phyloP scores from a whole-genome alignment of 2,888 invertebrate genomes.

The Galerucella calmariensis region DNA sequence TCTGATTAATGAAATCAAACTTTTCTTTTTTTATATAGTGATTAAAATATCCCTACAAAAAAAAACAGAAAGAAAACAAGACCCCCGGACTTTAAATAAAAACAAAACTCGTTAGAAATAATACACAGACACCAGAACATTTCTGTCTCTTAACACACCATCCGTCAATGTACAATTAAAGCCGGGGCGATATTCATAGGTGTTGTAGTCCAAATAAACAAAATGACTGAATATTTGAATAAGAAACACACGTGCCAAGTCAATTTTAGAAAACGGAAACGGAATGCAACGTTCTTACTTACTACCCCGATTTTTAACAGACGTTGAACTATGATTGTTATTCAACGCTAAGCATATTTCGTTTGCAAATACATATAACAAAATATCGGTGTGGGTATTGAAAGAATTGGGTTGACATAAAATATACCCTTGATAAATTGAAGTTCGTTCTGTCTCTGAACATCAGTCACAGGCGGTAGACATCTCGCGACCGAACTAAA shows the following conservation, averaged over 20 bases:
- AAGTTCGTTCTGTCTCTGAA: neutral
- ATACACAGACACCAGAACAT: conserved; percentile 20
- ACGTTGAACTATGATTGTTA: no score
- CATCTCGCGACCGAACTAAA: conserved; percentile 11
- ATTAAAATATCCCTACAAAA: neutral
- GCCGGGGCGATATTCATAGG: conserved; percentile 41
- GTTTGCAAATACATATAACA: no score
- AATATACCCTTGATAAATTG: neutral
- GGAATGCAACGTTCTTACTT: conserved; percentile 34
- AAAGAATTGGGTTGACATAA: no score
- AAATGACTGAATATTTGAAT: conserved; percentile 24
- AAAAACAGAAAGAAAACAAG: conserved; percentile 2
- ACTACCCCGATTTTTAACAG: conserved; percentile 6
- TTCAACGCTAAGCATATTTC: no score
- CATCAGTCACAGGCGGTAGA: conserved; percentile 2
- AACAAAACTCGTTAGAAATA: conserved; percentile 25
- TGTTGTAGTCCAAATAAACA: conserved; percentile 50
- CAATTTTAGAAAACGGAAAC: conserved; percentile 48
- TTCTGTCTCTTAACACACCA: conserved; percentile 27
- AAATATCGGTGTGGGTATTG: no score
- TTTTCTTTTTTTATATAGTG: neutral
- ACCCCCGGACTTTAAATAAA: conserved; percentile 22
- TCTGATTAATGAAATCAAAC: neutral
- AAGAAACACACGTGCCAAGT: conserved; percentile 39
- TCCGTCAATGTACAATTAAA: conserved; percentile 34